A percentile compares a stretch with the other conserved stretches of the same genome.
These are phyloP conservation scores for Felis catus DNA, from an alignment of 2,113 vertebrate species.

Conservation along the genomic window DNA sequence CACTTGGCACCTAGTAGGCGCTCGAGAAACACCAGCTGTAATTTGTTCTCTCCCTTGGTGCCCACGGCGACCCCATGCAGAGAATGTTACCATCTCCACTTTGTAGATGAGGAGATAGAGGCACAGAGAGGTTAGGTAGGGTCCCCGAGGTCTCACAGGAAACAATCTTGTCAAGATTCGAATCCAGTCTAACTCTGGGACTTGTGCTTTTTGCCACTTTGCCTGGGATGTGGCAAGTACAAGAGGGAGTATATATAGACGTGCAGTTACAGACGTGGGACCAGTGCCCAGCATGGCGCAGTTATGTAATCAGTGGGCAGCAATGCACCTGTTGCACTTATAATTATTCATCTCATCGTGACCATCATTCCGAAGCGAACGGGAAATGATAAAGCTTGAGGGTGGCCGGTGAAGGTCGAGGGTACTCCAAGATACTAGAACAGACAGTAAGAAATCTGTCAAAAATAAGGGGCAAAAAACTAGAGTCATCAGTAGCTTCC, in stretches of 20 bases:
- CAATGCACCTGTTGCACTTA: neutral
- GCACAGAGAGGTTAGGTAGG: neutral
- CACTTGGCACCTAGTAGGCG: neutral
- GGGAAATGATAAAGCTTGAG: conserved; percentile 1
- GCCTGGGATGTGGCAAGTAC: neutral
- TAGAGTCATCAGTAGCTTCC: neutral
- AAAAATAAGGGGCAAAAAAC: neutral
- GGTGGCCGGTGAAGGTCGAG: neutral
- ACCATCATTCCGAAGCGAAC: neutral
- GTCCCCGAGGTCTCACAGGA: neutral
- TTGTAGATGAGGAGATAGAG: neutral
- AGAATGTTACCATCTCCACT: neutral
- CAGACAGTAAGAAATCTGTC: neutral
- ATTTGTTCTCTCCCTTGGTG: neutral
- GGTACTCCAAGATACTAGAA: neutral
- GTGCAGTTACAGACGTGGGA: accelerated
- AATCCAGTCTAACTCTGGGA: neutral
- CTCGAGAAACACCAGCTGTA: neutral
- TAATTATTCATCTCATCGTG: neutral
- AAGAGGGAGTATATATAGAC: accelerated
- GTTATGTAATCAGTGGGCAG: neutral
- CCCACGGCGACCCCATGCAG: neutral
- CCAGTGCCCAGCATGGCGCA: neutral
- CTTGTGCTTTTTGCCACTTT: neutral
- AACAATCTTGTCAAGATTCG: neutral